Percentiles rank a stretch among this genome's conserved stretches.
phyloP scores from a whole-genome alignment of 2,888 invertebrate genomes.

The Saturnia pavonia region DNA sequence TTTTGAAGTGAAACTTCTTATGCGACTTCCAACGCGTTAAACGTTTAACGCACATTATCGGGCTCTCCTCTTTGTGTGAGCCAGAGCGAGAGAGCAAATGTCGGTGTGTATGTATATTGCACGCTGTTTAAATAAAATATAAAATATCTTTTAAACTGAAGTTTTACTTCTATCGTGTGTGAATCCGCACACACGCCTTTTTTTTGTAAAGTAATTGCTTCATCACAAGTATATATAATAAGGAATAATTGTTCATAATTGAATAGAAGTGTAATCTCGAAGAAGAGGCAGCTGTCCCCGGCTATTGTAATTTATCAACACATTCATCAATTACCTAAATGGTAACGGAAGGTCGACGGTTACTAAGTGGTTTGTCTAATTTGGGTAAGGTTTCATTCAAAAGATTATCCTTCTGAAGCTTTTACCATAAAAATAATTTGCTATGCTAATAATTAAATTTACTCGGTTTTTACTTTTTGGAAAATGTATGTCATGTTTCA shows the following conservation, averaged over 20 bases:
- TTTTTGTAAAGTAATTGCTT: not conserved
- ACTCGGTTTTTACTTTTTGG: not conserved
- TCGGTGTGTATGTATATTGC: no score
- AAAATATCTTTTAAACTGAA: no score
- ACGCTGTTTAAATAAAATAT: no score
- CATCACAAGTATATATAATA: not conserved
- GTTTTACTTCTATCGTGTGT: no score
- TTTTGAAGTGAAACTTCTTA: no score
- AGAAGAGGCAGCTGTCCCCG: constrained; percentile 1
- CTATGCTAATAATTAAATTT: not conserved
- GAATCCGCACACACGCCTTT: not conserved
- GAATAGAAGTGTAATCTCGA: constrained; percentile 14
- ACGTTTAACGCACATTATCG: no score
- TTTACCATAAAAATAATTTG: constrained; percentile 9
- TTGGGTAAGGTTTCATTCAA: constrained; percentile 21
- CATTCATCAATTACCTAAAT: constrained; percentile 21
- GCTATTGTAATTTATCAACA: constrained; percentile 21
- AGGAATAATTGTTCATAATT: constrained; percentile 9
- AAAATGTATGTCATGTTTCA: not conserved
- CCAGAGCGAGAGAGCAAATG: no score
- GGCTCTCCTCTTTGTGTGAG: no score
- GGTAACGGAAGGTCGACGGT: constrained; percentile 13
- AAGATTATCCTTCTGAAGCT: constrained; percentile 23
- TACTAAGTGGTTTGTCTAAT: constrained; percentile 13
- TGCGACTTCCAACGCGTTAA: no score